A percentile compares a stretch with the other conserved stretches of the same genome.
phyloP scores from a whole-genome alignment of 2,113 vertebrate genomes.

The Sinosuthora webbiana region DNA sequence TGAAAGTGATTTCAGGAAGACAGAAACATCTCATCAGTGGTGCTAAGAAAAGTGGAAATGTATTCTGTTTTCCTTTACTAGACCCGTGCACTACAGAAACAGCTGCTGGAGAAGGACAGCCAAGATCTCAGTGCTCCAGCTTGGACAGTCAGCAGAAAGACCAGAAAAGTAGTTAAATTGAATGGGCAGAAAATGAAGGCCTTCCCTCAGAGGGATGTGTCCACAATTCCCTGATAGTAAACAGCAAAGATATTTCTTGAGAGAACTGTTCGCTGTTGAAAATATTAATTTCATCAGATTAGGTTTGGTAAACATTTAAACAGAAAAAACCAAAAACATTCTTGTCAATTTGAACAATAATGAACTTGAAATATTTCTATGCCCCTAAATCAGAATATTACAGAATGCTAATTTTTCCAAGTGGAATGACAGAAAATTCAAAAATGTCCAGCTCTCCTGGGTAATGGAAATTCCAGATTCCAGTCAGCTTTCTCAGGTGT shows the following conservation, averaged over 20 bases:
- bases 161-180: neutral
- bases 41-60: neutral
- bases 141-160: neutral
- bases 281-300: neutral
- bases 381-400: neutral
- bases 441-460: neutral
- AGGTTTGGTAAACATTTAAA: neutral
- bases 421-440: neutral
- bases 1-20: neutral
- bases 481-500: neutral
- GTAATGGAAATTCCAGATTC: neutral
- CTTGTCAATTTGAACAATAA: neutral
- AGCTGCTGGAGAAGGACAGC: neutral
- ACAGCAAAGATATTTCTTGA: neutral
- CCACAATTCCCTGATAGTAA: neutral
- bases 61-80: neutral
- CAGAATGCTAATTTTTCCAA: neutral
- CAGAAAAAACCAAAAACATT: neutral
- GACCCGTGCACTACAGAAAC: neutral
- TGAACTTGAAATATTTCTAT: neutral
- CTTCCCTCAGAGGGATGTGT: neutral
- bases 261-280: neutral
- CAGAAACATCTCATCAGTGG: neutral
- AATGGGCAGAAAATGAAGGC: neutral
- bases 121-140: neutral